phyloP scores from a whole-genome alignment of 2,797 vertebrate genomes.

The Falco cherrug region DNA sequence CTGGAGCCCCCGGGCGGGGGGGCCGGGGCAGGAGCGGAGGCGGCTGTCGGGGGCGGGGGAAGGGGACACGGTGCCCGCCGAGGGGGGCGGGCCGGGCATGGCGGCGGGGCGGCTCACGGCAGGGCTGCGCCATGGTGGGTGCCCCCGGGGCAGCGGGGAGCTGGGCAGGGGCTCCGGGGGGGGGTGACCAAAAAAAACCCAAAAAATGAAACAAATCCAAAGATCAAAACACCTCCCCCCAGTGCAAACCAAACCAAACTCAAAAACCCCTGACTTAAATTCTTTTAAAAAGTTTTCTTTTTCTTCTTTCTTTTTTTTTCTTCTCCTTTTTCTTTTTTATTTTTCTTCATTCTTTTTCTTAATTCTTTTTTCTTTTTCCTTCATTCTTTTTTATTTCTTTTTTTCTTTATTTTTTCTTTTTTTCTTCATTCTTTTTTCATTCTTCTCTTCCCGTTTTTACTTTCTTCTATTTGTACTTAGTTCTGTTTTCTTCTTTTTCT shows the following conservation, averaged over 20 bases:
- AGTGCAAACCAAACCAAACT: neutral
- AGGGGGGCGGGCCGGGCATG: fast-evolving
- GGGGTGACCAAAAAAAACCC: no score
- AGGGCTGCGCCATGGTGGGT: neutral
- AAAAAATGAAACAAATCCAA: neutral
- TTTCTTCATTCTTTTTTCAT: no score
- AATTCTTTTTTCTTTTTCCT: fast-evolving
- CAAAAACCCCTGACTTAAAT: neutral
- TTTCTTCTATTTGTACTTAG: no score
- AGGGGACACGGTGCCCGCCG: neutral
- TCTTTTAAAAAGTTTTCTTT: neutral
- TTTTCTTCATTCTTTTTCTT: no score
- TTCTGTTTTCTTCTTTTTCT: neutral
- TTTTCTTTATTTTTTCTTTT: fast-evolving
- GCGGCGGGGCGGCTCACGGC: neutral
- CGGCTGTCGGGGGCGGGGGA: no score
- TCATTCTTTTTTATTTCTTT: fast-evolving
- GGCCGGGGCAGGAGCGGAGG: no score
- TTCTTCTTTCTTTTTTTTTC: neutral
- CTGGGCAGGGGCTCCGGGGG: neutral
- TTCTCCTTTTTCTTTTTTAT: no score
- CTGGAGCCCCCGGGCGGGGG: no score
- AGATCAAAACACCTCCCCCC: neutral
- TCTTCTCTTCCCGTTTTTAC: no score
- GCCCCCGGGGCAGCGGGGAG: no score